These are phyloP conservation scores for Centroberyx gerrardi DNA, from an alignment of 2,797 vertebrate species.

Conservation along the genomic window DNA sequence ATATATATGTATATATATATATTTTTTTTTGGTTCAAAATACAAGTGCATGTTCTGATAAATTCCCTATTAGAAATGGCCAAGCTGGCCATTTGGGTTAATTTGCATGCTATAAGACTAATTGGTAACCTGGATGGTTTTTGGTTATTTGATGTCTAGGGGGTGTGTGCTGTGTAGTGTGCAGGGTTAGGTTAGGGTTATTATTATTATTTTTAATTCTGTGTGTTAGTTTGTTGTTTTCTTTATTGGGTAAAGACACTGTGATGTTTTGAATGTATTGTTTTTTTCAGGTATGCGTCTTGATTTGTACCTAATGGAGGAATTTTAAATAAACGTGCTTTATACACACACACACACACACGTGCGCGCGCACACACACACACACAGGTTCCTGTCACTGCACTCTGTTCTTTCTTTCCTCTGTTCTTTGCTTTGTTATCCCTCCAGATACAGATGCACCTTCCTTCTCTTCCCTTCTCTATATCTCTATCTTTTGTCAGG, in stretches of 20 bases:
- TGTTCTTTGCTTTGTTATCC: conserved; percentile 38
- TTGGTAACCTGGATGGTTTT: too few species aligned
- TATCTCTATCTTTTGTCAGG: conserved; percentile 33
- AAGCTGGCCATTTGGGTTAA: too few species aligned
- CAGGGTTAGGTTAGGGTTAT: too few species aligned
- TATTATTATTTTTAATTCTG: too few species aligned
- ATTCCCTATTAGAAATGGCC: background rate
- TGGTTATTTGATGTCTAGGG: too few species aligned
- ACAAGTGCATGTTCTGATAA: conserved; percentile 33
- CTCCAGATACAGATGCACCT: conserved; percentile 51
- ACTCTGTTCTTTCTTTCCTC: conserved; percentile 5
- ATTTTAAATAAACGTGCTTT: conserved; percentile 7
- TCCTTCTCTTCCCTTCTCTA: conserved; percentile 32
- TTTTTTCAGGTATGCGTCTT: background rate
- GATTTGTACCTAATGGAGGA: too few species aligned
- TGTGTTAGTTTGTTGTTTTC: too few species aligned
- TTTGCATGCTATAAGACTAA: too few species aligned
- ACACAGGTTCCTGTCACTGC: conserved; percentile 21
- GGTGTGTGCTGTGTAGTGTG: too few species aligned
- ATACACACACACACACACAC: conserved; percentile 33
- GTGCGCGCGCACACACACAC: too few species aligned
- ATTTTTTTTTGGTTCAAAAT: conserved; percentile 23
- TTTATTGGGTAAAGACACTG: too few species aligned
- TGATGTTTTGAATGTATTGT: background rate
- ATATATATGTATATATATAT: too few species aligned